These are phyloP conservation scores for Andrena fulva DNA, from an alignment of 2,888 invertebrate species.

Conservation along the genomic window DNA sequence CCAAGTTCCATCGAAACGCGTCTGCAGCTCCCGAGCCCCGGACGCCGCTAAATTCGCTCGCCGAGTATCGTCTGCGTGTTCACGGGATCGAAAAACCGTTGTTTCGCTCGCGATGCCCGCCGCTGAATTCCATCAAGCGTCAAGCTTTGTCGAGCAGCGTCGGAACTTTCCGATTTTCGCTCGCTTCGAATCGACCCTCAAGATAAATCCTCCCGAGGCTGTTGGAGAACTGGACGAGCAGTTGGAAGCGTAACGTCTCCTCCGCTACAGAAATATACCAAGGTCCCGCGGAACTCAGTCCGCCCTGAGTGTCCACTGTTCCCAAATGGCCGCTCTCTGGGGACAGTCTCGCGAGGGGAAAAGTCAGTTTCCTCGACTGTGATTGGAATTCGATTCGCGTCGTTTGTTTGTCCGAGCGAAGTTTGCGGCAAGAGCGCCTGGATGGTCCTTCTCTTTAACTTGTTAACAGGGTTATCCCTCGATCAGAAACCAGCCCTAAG, in stretches of 20 bases:
- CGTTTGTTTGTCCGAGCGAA: no score
- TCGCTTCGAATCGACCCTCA: neutral
- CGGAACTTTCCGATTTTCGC: neutral
- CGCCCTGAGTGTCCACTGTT: no score
- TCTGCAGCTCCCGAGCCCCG: neutral
- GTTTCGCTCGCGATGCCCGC: neutral
- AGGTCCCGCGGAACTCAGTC: no score
- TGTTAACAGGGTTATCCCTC: no score
- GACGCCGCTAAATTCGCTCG: neutral
- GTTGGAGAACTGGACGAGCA: neutral
- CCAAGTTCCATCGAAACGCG: neutral
- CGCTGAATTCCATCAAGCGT: neutral
- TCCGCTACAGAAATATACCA: conserved; percentile 1
- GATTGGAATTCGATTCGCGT: no score
- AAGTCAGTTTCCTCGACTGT: no score
- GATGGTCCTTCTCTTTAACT: no score
- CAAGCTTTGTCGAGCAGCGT: neutral
- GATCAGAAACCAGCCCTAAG: no score
- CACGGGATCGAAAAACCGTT: neutral
- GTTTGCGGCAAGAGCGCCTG: no score
- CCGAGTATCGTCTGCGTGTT: neutral
- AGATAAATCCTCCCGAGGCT: neutral
- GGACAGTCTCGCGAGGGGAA: no score
- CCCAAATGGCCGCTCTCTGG: no score
- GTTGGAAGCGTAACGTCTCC: neutral